Evolutionary conservation across 2,888 invertebrate genomes (phyloP).

Genomic region (Tanypteryx hageni): DNA sequence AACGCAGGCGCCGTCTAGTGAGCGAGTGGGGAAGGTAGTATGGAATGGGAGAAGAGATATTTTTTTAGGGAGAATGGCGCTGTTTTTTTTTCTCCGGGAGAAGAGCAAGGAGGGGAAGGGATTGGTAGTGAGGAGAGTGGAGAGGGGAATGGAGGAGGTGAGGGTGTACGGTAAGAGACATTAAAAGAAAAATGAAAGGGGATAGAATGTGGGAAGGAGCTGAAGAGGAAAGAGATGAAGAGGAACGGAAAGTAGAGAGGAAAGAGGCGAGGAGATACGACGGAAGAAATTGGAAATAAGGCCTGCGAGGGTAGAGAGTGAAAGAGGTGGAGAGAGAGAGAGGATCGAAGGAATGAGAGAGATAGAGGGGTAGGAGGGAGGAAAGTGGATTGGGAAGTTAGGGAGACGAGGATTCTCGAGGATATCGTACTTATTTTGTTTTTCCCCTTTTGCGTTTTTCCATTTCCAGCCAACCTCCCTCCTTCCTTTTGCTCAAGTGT

Average conservation of each 20-base stretch:
- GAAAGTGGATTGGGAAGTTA: constrained; percentile 27
- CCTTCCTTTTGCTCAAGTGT: constrained; percentile 5
- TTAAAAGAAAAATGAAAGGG: background rate
- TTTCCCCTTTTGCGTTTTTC: background rate
- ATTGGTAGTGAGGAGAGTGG: background rate
- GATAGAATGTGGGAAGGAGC: background rate
- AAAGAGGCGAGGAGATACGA: background rate
- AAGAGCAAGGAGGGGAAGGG: background rate
- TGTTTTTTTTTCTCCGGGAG: background rate
- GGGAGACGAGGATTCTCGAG: background rate
- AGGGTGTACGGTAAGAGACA: background rate
- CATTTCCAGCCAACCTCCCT: background rate
- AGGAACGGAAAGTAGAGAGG: background rate
- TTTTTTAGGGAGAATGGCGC: background rate
- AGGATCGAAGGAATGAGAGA: background rate
- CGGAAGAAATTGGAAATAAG: background rate
- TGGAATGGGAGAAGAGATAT: background rate
- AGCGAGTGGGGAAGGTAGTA: background rate
- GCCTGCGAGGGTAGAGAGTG: background rate
- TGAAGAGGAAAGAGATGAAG: background rate
- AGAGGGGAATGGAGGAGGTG: background rate
- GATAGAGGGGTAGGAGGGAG: background rate
- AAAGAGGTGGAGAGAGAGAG: background rate
- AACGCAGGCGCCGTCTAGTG: constrained; percentile 26
- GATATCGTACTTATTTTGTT: constrained; percentile 15